phyloP scores from a whole-genome alignment of 2,888 invertebrate species.

The Camponotus fellah region DNA sequence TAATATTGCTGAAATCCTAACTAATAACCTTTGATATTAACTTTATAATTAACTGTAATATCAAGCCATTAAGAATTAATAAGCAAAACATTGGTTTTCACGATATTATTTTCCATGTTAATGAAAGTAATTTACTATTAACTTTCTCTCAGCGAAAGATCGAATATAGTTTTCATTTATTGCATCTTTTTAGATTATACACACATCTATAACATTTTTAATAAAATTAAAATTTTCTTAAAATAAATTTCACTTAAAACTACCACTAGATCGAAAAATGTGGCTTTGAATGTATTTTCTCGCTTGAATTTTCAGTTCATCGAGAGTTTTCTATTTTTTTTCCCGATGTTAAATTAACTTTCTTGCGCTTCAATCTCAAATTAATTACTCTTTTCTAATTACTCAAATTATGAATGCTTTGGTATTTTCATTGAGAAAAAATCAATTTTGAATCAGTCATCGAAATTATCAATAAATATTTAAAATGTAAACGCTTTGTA shows the following conservation, averaged over 20 bases:
- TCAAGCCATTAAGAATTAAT: background rate
- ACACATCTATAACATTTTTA: background rate
- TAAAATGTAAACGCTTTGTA: constrained; percentile 4
- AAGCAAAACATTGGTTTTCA: background rate
- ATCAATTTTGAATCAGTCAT: constrained; percentile 1
- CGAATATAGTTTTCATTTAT: background rate
- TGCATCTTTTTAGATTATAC: background rate
- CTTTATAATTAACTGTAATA: background rate
- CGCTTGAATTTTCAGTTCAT: background rate
- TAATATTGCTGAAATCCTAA: background rate
- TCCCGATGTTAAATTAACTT: background rate
- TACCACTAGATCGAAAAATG: background rate
- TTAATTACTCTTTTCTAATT: constrained; percentile 1
- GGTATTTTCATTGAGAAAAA: background rate
- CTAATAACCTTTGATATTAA: background rate
- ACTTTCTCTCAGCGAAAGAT: background rate
- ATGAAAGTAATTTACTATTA: background rate
- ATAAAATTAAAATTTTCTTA: background rate
- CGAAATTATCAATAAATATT: constrained; percentile 9
- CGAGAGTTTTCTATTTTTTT: background rate
- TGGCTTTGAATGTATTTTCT: background rate
- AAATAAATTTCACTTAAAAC: background rate
- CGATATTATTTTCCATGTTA: background rate
- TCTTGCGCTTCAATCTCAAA: background rate
- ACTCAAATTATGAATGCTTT: background rate